phyloP scores from a whole-genome alignment of 2,113 vertebrate genomes.

The Phylloscopus trochilus region DNA sequence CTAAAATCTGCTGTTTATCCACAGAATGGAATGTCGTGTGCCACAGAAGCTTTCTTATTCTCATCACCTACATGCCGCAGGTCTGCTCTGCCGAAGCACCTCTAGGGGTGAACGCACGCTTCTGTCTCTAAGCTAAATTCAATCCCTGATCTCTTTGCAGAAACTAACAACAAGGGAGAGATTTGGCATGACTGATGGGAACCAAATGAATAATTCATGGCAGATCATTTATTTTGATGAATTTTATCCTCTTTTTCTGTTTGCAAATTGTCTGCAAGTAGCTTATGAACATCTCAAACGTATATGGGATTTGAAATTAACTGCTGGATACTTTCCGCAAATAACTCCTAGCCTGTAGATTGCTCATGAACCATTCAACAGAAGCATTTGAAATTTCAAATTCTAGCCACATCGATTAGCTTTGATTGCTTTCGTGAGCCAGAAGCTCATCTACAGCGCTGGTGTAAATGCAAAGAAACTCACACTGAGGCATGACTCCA shows the following conservation, averaged over 20 bases:
- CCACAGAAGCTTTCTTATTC: constrained; percentile 21
- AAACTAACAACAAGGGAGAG: constrained; percentile 47
- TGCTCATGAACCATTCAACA: constrained; percentile 2
- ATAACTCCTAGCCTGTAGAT: constrained; percentile 35
- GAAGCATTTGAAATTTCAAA: constrained; percentile 23
- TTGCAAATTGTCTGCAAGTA: constrained; percentile 63
- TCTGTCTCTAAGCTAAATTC: constrained; percentile 52
- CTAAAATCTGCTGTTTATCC: constrained; percentile 50
- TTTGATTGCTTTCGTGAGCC: constrained; percentile 22
- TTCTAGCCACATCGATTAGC: constrained; percentile 22
- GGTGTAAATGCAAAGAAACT: not conserved
- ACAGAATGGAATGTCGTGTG: not conserved
- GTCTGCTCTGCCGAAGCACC: constrained; percentile 42
- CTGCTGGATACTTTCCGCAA: constrained; percentile 28
- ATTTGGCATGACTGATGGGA: constrained; percentile 50
- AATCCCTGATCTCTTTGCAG: constrained; percentile 41
- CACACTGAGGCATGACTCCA: not conserved
- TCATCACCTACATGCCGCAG: constrained; percentile 42
- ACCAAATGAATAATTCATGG: constrained; percentile 64
- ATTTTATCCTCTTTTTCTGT: constrained; percentile 63
- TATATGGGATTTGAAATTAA: constrained; percentile 58
- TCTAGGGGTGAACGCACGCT: constrained; percentile 30
- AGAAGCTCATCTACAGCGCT: not conserved
- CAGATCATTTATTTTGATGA: constrained; percentile 58
- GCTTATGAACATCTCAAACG: constrained; percentile 49